Conservation (phyloP, 2,888 invertebrate species). For the Ecdyonurus torrentis region DNA sequence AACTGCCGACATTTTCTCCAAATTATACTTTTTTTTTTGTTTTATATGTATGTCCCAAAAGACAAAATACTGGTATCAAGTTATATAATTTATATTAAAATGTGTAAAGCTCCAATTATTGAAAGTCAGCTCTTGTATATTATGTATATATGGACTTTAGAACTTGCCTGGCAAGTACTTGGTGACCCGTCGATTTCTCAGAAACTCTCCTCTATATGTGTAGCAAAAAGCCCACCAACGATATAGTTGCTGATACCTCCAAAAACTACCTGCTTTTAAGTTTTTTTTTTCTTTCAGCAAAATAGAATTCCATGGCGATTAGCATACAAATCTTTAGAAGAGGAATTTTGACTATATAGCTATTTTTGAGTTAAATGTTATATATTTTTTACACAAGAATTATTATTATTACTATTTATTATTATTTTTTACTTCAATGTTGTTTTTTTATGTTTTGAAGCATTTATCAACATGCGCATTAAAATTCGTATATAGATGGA, state of each 20-base stretch:
- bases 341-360: no score
- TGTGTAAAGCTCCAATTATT: neutral
- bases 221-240: neutral
- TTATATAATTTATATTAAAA: no score
- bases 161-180: neutral
- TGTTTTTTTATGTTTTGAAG: neutral
- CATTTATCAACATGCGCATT: neutral
- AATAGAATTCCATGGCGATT: neutral
- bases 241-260: neutral
- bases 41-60: no score
- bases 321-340: no score
- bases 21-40: no score
- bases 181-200: neutral
- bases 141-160: no score
- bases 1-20: no score
- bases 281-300: neutral
- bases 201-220: neutral
- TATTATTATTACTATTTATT: no score
- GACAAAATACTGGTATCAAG: no score
- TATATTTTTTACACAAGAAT: no score
- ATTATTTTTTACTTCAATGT: neutral
- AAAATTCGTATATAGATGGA: no score
- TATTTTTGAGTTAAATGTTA: no score
- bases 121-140: neutral
- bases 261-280: neutral